Evolutionary conservation across 2,888 invertebrate species (phyloP), one percentile per base, ranked within the genome.

Genomic region (Thymelicus acteon): DNA sequence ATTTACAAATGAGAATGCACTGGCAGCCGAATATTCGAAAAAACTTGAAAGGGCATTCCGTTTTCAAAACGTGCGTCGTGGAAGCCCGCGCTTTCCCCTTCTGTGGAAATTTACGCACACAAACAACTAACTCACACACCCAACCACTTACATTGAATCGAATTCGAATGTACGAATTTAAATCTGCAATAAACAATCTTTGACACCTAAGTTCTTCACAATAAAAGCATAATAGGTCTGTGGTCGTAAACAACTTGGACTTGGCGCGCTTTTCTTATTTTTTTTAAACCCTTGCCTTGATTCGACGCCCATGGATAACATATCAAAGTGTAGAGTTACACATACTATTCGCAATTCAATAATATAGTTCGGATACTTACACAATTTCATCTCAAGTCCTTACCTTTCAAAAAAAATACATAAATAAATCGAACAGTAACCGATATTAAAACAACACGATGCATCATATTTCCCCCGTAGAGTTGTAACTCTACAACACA

Each of bases 381-480:
- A 69, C 74, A 69, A 73, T 73, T 69, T 73, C 69, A 74, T 73
- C 74, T 68, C 74, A 75, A 74, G 84, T 89, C 81, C 84, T 89
- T 88, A 86, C 82, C 81, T 86, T 84, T 83, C 79, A 85, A 77
- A 82, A 44, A 88, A 87, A 89, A 83, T 19, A 87, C 80, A 85
- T 89, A 89, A 88, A 89, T 88, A 90, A 19, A 90, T 88, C 86
- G 88, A 89, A 90, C 82, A 87, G 89, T 86, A 88, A 90, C 87
- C 85, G 89, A 91, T 92, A 91, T 86, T 91, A 88, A 90, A 91
- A 92, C 90, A 92, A 90, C 90, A 89, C 86, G 87, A 91, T 93
- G 93, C 92, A 93, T 92, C 92, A 91, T 91, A 90, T 89, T 92
- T 89, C 90, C 87, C 89, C 88, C 86, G 83, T 83, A 82, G 84